These are phyloP conservation scores for Eublepharis macularius DNA, from an alignment of 2,113 vertebrate species.

Conservation along the genomic window DNA sequence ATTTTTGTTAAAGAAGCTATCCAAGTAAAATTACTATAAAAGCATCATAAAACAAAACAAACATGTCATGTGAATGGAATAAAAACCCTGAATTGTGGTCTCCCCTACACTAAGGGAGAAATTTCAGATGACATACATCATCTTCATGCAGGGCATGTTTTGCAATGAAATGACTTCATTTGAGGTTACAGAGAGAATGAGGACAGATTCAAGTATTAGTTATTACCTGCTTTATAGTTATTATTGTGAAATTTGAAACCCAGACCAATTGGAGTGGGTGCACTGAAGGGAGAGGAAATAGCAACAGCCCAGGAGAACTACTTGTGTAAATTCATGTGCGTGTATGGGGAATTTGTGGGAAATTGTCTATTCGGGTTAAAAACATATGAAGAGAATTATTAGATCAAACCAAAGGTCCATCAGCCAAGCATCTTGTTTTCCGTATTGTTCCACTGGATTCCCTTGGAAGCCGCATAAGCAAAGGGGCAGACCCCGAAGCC, in stretches of 20 bases:
- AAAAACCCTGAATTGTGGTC: neutral
- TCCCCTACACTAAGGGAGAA: neutral
- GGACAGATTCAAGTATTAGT: neutral
- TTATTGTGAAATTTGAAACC: neutral
- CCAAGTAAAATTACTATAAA: neutral
- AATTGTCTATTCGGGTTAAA: neutral
- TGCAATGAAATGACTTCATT: neutral
- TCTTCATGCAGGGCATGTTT: neutral
- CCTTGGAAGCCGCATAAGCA: no score
- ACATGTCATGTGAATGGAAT: slow-evolving; percentile 12
- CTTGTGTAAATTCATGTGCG: neutral
- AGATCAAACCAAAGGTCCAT: no score
- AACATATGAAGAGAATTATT: no score
- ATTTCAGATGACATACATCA: neutral
- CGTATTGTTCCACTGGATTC: no score
- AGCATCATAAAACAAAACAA: neutral
- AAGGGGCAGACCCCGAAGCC: no score
- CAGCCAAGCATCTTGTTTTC: no score
- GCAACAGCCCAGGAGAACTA: neutral
- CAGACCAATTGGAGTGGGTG: neutral
- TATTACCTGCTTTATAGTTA: neutral
- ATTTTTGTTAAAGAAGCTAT: accelerated
- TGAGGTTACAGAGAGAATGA: neutral
- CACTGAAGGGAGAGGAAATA: neutral
- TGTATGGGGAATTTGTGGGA: neutral